A percentile compares a stretch with the other conserved stretches of the same genome.
phyloP scores from a whole-genome alignment of 2,113 vertebrate genomes.

The Hemibates koningsi region DNA sequence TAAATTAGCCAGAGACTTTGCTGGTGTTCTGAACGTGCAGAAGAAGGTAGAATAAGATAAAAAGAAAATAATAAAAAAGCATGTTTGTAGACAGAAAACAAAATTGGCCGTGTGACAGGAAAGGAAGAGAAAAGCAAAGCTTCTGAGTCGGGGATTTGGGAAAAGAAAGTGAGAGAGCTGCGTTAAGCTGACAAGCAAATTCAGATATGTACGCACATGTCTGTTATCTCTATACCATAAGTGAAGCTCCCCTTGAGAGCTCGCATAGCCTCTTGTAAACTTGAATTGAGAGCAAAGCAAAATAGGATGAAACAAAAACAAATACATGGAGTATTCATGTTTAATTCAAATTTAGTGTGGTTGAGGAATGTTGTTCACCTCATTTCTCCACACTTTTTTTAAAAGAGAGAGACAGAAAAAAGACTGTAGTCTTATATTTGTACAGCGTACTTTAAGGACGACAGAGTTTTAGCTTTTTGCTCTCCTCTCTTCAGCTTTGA shows the following conservation, averaged over 20 bases:
- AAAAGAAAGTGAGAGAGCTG: neutral
- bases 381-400: neutral
- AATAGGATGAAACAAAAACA: too few relatives aligned
- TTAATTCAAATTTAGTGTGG: neutral
- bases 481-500: neutral
- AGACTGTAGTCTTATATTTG: neutral
- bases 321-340: neutral
- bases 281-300: neutral
- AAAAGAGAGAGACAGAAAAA: neutral
- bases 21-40: neutral
- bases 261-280: neutral
- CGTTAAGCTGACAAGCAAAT: neutral
- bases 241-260: neutral
- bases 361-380: neutral
- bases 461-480: neutral
- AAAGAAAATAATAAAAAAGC: neutral
- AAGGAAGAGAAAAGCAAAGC: neutral
- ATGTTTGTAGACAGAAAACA: neutral
- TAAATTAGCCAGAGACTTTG: neutral
- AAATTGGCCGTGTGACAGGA: neutral
- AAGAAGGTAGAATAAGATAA: neutral
- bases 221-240: neutral
- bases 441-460: neutral
- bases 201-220: neutral
- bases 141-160: neutral